Conservation (phyloP, 2,888 invertebrate genomes). For the Yponomeuta sedellus region DNA sequence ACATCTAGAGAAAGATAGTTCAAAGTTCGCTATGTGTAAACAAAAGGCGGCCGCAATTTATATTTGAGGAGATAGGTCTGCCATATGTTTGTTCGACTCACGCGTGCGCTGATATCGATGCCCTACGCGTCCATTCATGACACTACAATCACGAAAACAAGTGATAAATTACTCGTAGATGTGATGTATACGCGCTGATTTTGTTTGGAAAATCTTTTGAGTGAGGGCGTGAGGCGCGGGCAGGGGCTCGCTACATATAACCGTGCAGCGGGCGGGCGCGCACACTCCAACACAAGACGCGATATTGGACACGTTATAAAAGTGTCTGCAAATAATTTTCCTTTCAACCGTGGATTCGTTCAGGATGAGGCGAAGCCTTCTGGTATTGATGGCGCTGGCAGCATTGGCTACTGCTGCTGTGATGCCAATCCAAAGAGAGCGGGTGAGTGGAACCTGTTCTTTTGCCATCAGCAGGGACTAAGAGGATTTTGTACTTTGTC, state of each 20-base stretch:
- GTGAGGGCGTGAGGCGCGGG: conserved; percentile 21
- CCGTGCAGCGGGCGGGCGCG: conserved; percentile 17
- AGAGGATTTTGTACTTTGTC: too few species aligned
- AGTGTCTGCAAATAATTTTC: conserved; percentile 15
- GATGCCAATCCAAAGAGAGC: conserved; percentile 36
- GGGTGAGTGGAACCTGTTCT: conserved; percentile 40
- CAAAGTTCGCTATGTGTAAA: background rate
- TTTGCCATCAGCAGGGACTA: background rate
- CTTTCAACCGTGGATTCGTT: background rate
- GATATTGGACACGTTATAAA: conserved; percentile 20
- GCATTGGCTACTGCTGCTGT: conserved; percentile 39
- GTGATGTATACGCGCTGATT: background rate
- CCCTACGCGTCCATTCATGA: conserved; percentile 30
- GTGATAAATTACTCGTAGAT: conserved; percentile 24
- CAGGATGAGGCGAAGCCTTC: conserved; percentile 31
- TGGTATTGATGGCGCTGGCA: conserved; percentile 40
- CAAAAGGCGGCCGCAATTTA: background rate
- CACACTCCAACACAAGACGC: conserved; percentile 20
- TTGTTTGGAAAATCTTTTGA: conserved; percentile 9
- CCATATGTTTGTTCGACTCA: background rate
- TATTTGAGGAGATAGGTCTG: background rate
- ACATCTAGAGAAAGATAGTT: background rate
- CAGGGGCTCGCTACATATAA: conserved; percentile 35
- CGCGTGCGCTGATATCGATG: background rate
- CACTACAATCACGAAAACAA: conserved; percentile 27